Evolutionary conservation across 1,140 invertebrate species (phyloP).

Genomic region (Parasteatoda tepidariorum): DNA sequence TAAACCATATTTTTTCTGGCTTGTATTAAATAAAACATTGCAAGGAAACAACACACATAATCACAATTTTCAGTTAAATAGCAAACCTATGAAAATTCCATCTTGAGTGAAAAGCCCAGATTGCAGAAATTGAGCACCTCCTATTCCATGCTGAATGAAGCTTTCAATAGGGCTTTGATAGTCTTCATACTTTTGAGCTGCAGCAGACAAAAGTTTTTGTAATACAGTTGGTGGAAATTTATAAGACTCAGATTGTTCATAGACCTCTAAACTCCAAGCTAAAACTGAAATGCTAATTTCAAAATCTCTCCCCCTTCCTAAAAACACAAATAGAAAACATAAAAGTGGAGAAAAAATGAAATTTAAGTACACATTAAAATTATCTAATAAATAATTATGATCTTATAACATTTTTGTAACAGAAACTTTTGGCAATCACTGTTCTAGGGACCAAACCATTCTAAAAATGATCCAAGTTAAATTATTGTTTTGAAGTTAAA

Average conservation of each 20-base stretch:
- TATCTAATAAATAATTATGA: no score
- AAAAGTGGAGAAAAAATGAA: no score
- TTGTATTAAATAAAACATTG: no score
- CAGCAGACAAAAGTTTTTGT: slow-evolving; percentile 2
- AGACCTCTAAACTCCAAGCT: slow-evolving; percentile 6
- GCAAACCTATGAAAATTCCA: slow-evolving; percentile 34
- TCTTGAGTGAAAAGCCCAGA: slow-evolving; percentile 11
- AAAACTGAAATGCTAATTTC: slow-evolving; percentile 10
- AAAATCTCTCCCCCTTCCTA: slow-evolving; percentile 23
- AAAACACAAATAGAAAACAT: background rate
- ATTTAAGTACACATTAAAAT: no score
- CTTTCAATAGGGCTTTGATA: slow-evolving; percentile 4
- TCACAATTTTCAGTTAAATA: background rate
- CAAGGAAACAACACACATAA: no score
- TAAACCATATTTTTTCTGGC: no score
- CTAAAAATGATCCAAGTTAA: no score
- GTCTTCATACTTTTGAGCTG: background rate
- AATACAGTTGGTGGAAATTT: background rate
- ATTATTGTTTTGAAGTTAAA: no score
- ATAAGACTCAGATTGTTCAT: background rate
- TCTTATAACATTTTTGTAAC: no score
- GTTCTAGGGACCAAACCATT: no score
- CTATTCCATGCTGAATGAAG: slow-evolving; percentile 45
- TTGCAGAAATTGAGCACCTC: slow-evolving; percentile 44
- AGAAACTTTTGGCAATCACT: no score